A percentile compares a stretch with the other conserved stretches of the same genome.
Conservation (phyloP, 2,113 vertebrate genomes). For the Macrotus californicus region DNA sequence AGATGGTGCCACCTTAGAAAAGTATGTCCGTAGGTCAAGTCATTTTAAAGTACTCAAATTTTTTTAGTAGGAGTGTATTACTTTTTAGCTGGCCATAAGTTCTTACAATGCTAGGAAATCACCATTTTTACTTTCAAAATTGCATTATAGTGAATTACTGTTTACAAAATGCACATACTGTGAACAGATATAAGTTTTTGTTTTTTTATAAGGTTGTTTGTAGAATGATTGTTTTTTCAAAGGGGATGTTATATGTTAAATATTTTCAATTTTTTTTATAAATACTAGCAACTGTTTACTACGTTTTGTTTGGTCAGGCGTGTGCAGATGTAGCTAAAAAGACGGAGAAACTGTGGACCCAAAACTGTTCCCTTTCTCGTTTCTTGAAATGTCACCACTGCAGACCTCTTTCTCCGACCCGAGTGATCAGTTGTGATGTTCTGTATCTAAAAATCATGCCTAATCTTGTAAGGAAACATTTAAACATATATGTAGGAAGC, state of each 20-base stretch:
- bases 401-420: background rate
- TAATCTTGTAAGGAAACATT: constrained; percentile 2
- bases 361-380: constrained; percentile 3
- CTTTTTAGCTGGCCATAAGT: constrained; percentile 23
- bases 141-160: constrained; percentile 75
- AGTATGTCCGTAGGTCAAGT: background rate
- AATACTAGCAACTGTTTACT: constrained; percentile 72
- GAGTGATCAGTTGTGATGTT: constrained; percentile 4
- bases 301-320: constrained; percentile 64
- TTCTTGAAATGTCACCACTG: constrained; percentile 58
- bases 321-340: constrained; percentile 61
- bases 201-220: constrained; percentile 79
- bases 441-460: background rate
- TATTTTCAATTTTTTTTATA: constrained; percentile 67
- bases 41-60: background rate
- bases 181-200: constrained; percentile 79
- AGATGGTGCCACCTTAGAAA: background rate
- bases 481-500: background rate
- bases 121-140: constrained; percentile 40
- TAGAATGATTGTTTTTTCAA: constrained; percentile 72
- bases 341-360: constrained; percentile 40
- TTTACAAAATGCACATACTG: constrained; percentile 80
- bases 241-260: constrained; percentile 73
- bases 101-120: constrained; percentile 48
- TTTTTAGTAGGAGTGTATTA: background rate